phyloP scores from a whole-genome alignment of 2,797 vertebrate genomes.

The Brachymystax lenok region DNA sequence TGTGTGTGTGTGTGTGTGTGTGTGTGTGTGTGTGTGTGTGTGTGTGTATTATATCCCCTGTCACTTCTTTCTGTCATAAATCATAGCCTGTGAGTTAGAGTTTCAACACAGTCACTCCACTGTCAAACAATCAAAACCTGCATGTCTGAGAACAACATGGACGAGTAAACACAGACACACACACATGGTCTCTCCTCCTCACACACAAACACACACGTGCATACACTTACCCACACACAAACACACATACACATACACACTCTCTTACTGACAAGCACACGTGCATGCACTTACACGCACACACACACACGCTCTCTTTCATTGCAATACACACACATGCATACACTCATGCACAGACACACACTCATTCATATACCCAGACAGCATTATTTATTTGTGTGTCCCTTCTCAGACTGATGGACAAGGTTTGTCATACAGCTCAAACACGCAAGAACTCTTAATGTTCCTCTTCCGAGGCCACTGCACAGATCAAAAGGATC shows the following conservation, averaged over 20 bases:
- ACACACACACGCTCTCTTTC: conserved; percentile 23
- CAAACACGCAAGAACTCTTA: not conserved
- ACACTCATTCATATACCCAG: conserved; percentile 5
- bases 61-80: conserved; percentile 69
- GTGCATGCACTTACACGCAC: conserved; percentile 16
- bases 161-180: conserved; percentile 45
- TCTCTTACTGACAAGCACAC: not conserved
- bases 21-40: no score
- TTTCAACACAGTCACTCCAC: conserved; percentile 57
- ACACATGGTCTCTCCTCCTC: not conserved
- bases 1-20: no score
- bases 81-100: conserved; percentile 46
- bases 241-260: conserved; percentile 27
- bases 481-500: conserved; percentile 66
- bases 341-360: not conserved
- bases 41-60: conserved; percentile 35
- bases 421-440: not conserved
- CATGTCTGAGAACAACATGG: conserved; percentile 40
- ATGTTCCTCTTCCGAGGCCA: conserved; percentile 58
- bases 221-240: conserved; percentile 22
- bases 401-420: not conserved
- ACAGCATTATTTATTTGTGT: conserved; percentile 26
- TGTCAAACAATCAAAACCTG: conserved; percentile 65
- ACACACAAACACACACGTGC: conserved; percentile 27
- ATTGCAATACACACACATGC: conserved; percentile 21